phyloP scores from a whole-genome alignment of 2,888 invertebrate species.

The Lasioglossum vierecki region DNA sequence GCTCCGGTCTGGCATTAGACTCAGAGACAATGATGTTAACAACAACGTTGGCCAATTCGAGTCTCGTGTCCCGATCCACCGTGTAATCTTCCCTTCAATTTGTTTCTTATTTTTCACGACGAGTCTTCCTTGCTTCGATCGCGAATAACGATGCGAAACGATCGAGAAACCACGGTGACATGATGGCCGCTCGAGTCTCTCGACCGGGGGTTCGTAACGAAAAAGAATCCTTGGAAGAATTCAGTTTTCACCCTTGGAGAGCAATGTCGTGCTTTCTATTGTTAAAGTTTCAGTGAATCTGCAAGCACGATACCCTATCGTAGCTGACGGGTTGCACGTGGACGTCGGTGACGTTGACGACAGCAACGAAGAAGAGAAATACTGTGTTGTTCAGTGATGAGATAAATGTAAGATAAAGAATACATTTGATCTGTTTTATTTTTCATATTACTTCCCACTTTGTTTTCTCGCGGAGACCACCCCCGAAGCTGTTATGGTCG shows the following conservation, averaged over 20 bases:
- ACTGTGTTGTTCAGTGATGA: conserved; percentile 10
- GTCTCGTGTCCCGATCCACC: not conserved
- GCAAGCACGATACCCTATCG: not conserved
- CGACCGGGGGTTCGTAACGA: conserved; percentile 6
- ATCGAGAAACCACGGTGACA: not conserved
- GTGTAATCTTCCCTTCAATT: not conserved
- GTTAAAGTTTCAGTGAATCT: conserved; percentile 16
- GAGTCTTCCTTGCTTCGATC: not conserved
- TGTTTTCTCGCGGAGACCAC: not conserved
- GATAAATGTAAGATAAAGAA: conserved; percentile 18
- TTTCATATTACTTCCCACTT: conserved; percentile 14
- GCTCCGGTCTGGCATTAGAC: not conserved
- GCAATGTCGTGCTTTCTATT: not conserved
- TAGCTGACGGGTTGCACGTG: conserved; percentile 9
- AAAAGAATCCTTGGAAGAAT: not conserved
- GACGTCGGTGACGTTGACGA: not conserved
- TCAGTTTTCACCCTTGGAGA: not conserved
- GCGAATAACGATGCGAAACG: not conserved
- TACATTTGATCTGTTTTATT: conserved; percentile 26
- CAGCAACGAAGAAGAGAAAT: conserved; percentile 14
- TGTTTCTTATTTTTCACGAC: not conserved
- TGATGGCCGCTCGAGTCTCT: not conserved
- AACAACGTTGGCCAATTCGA: not conserved
- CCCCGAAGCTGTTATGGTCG: not conserved
- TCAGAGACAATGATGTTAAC: not conserved